Percentiles rank a stretch among this genome's conserved stretches.
Conservation (phyloP, 2,113 vertebrate genomes). For the Tauraco erythrolophus region DNA sequence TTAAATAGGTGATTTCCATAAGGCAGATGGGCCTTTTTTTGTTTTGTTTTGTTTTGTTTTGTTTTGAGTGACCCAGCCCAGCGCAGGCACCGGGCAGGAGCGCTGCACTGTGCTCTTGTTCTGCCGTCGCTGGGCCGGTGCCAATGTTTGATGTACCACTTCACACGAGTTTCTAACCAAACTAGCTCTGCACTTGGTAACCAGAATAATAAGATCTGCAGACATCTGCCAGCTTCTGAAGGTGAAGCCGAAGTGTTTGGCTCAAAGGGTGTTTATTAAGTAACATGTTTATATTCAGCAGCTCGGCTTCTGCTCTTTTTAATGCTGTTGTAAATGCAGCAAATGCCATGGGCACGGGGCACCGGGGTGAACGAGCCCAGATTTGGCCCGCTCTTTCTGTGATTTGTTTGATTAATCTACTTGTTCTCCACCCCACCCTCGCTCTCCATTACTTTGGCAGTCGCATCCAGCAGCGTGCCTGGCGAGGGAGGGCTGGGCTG, state of each 20-base stretch:
- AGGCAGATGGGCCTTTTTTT: constrained; percentile 49
- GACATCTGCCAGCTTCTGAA: constrained; percentile 46
- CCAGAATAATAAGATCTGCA: constrained; percentile 45
- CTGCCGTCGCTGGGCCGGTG: constrained; percentile 13
- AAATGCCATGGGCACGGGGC: rapidly evolving
- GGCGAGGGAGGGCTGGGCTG: not conserved
- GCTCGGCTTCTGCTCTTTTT: not conserved
- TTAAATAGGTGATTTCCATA: not conserved
- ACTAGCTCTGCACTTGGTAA: constrained; percentile 55
- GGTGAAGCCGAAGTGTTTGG: constrained; percentile 34
- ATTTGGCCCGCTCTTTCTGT: not conserved
- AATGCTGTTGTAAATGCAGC: not conserved
- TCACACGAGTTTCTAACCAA: constrained; percentile 70
- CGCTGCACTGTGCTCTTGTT: not conserved
- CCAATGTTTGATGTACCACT: constrained; percentile 78
- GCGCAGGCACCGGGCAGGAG: constrained; percentile 5
- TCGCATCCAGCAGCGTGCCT: rapidly evolving
- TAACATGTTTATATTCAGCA: not conserved
- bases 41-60: no score
- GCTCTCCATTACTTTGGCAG: rapidly evolving
- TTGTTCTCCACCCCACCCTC: not conserved
- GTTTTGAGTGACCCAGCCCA: not conserved
- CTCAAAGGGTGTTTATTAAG: not conserved
- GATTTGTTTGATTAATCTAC: not conserved
- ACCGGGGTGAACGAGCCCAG: not conserved